Percentiles rank a stretch among this genome's conserved stretches.
Evolutionary conservation across 2,797 vertebrate genomes (phyloP).

Genomic region (Tamandua tetradactyla): DNA sequence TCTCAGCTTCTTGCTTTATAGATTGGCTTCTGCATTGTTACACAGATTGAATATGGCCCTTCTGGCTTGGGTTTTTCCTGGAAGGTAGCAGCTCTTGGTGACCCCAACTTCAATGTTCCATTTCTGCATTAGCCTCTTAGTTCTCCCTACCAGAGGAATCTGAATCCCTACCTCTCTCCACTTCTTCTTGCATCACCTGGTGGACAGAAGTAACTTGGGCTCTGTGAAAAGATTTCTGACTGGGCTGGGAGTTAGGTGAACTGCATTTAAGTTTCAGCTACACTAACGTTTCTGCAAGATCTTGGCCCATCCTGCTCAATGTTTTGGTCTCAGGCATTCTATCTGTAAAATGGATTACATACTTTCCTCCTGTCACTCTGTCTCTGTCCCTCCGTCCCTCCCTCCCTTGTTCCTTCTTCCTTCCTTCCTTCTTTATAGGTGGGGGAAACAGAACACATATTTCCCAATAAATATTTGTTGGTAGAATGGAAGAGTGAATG

Average conservation of each 20-base stretch:
- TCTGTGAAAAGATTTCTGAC: neutral
- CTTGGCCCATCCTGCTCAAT: neutral
- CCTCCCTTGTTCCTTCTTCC: accelerated
- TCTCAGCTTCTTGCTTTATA: neutral
- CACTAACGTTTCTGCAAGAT: neutral
- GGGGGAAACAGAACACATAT: neutral
- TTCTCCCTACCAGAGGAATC: neutral
- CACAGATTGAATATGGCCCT: neutral
- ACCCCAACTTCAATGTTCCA: neutral
- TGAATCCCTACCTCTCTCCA: neutral
- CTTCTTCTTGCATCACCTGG: neutral
- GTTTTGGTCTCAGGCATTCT: neutral
- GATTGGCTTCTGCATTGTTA: neutral
- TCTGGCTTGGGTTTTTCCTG: neutral
- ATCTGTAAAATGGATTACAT: neutral
- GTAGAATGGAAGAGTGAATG: neutral
- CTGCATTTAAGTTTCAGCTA: neutral
- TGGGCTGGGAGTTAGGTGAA: neutral
- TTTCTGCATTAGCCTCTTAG: neutral
- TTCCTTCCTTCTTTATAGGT: neutral
- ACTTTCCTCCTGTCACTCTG: too few relatives aligned
- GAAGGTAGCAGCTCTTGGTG: neutral
- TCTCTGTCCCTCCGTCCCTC: accelerated
- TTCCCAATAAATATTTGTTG: neutral
- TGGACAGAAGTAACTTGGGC: neutral